Conservation (phyloP, 2,113 vertebrate genomes). For the Crotalus tigris region DNA sequence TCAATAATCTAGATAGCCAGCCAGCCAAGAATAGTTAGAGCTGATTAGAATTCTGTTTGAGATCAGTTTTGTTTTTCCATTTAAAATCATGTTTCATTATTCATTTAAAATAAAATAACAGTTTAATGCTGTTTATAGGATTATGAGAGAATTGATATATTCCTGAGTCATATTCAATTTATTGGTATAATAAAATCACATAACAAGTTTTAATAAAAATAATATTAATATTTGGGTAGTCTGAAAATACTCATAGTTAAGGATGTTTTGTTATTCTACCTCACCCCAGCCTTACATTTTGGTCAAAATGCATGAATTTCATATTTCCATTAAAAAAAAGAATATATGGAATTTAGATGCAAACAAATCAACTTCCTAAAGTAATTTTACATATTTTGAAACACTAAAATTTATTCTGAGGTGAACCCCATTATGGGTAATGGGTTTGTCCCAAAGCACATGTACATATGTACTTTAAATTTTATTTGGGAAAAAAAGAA, state of each 20-base stretch:
- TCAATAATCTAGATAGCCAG: not conserved
- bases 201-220: not conserved
- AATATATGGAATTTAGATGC: not conserved
- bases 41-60: not conserved
- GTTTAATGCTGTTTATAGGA: not conserved
- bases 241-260: not conserved
- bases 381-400: not conserved
- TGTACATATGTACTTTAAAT: not conserved
- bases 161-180: not conserved
- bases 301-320: not conserved
- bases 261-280: not conserved
- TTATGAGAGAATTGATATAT: not conserved
- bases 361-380: not conserved
- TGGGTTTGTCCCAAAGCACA: not conserved
- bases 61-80: not conserved
- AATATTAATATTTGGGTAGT: not conserved
- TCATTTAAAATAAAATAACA: not conserved
- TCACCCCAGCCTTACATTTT: not conserved
- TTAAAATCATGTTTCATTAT: conserved; percentile 22
- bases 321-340: not conserved
- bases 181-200: not conserved
- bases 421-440: not conserved
- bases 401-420: not conserved
- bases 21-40: not conserved
- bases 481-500: not conserved